These are phyloP conservation scores for Rattus rattus DNA, from an alignment of 2,113 vertebrate genomes.

Conservation along the genomic window DNA sequence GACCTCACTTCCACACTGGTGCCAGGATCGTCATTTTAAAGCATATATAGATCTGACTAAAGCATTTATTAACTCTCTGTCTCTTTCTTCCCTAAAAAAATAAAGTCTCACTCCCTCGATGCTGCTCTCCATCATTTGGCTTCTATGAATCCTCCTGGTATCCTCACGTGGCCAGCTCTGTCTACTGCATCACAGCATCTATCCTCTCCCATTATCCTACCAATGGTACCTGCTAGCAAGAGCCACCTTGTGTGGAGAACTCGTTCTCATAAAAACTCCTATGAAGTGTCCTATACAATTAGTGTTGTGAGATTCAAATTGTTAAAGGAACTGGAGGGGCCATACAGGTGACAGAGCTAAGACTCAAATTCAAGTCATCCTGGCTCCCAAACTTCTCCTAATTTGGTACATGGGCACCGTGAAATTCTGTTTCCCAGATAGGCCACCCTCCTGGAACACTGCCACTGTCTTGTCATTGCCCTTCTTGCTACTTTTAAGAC, in stretches of 20 bases:
- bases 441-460: too few species aligned
- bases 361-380: background rate
- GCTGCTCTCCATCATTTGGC: background rate
- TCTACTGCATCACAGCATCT: too few species aligned
- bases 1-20: background rate
- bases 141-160: background rate
- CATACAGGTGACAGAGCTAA: background rate
- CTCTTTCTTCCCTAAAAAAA: background rate
- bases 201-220: background rate
- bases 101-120: background rate
- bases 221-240: background rate
- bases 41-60: background rate
- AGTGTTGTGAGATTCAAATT: background rate
- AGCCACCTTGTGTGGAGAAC: background rate
- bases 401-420: background rate
- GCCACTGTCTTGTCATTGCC: background rate
- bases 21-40: background rate
- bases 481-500: background rate
- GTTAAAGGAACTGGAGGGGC: background rate
- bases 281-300: background rate
- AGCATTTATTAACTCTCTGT: background rate
- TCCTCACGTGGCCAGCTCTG: background rate
- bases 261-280: slow-evolving; percentile 10
- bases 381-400: background rate
- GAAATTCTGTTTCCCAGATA: background rate